Evolutionary conservation across 2,888 invertebrate genomes (phyloP).

Genomic region (Anthophora plumipes): DNA sequence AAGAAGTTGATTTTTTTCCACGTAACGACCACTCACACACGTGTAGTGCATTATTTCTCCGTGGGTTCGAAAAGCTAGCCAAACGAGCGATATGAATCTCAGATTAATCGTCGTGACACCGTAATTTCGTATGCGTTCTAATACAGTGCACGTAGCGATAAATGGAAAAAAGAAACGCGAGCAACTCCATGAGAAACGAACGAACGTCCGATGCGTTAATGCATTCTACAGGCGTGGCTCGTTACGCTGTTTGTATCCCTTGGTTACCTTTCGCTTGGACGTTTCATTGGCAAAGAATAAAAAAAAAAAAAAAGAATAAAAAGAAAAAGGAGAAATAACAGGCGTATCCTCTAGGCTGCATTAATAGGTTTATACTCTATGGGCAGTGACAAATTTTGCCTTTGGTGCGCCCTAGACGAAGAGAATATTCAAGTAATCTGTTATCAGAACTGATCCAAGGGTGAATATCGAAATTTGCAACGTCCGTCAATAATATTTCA

Average conservation of each 20-base stretch:
- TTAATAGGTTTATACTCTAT: slow-evolving; percentile 27
- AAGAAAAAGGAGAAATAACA: neutral
- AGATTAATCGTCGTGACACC: slow-evolving; percentile 14
- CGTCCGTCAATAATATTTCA: too few relatives aligned
- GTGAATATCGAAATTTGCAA: too few relatives aligned
- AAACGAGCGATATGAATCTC: slow-evolving; percentile 20
- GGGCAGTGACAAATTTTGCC: too few relatives aligned
- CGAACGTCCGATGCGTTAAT: slow-evolving; percentile 41
- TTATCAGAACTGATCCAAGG: too few relatives aligned
- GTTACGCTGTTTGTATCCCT: slow-evolving; percentile 12
- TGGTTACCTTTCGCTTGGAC: neutral
- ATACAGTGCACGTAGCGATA: slow-evolving; percentile 12
- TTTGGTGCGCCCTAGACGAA: too few relatives aligned
- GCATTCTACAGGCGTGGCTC: slow-evolving; percentile 35
- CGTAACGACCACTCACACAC: neutral
- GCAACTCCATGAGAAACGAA: slow-evolving; percentile 10
- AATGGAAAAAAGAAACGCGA: slow-evolving; percentile 4
- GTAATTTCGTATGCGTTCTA: slow-evolving; percentile 14
- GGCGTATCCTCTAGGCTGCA: neutral
- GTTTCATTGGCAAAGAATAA: neutral
- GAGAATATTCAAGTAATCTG: too few relatives aligned
- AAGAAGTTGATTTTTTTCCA: neutral
- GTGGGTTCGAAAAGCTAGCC: neutral
- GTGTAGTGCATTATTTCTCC: neutral
- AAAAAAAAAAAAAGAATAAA: neutral